Evolutionary conservation across 2,797 vertebrate species (phyloP), one percentile per base, ranked within the genome.

Genomic region (Gobionotothen gibberifrons): DNA sequence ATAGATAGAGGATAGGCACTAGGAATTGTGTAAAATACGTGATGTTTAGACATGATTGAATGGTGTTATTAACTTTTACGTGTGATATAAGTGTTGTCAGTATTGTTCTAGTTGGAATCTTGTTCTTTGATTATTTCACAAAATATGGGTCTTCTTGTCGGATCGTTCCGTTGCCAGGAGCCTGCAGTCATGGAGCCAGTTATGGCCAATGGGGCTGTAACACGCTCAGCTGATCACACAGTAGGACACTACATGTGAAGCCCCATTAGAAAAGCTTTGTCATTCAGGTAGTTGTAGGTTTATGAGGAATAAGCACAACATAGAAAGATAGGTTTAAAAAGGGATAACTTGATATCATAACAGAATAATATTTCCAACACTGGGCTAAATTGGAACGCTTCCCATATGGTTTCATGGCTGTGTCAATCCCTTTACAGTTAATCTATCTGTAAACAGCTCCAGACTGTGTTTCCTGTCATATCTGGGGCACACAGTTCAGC

Each of bases 131-230:
- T 75, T 48, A 39, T 46, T 54, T 64, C 43, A 53, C 44, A 39
- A 59, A 32, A 64, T 47, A 46, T 21, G 56, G 62, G 73, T 82
- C 26, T 36, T 19, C 57, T 57, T 53, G 70, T 63, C 2, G 0
- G 52, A 51, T 40, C 55, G 1, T 44, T 72, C 13, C 22, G 21
- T 39, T 46, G 19, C 22, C n/a, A 13, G 58, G 48, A 51, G 51
- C 62, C 58, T 47, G 48, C 13, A 49, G 62, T 53, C 53, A 51
- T 26, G 36, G 48, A 76, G 69, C 46, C 72, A 52, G 61, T 61
- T 64, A 13, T 53, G 69, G 58, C 80, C 65, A 78, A 43, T 75
- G 73, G 84, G 71, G 21, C 72, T 2, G 56, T 67, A 52, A 72
- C 65, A 63, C 12, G 15, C 61, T 82, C 72, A 58, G 39, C 74